These are phyloP conservation scores for Melanotus villosus DNA, from an alignment of 2,888 invertebrate species.

Conservation along the genomic window DNA sequence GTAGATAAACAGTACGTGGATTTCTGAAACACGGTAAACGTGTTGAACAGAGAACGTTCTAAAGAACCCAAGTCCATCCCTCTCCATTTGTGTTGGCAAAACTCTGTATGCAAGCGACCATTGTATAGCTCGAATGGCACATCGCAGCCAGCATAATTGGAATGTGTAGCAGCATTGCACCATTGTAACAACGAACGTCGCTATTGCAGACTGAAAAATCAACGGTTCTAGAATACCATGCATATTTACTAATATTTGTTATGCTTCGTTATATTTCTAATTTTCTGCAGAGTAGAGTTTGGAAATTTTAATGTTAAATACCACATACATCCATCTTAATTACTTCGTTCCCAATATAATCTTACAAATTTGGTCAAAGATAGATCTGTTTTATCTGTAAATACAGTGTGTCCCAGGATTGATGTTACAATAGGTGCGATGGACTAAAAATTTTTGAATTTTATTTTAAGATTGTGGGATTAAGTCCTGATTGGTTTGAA, in stretches of 20 bases:
- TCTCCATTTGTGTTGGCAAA: slow-evolving; percentile 49
- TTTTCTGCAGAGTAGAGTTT: slow-evolving; percentile 5
- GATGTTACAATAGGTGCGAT: no score
- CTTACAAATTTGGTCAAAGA: no score
- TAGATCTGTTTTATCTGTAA: no score
- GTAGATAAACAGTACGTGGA: not conserved
- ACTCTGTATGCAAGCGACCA: slow-evolving; percentile 62
- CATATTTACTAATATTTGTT: slow-evolving; percentile 33
- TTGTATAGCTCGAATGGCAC: slow-evolving; percentile 60
- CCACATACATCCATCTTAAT: not conserved
- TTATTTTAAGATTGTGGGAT: no score
- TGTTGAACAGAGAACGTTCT: slow-evolving; percentile 17
- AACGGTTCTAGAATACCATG: slow-evolving; percentile 36
- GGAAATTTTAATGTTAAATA: not conserved
- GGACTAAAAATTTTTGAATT: no score
- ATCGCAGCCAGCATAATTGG: slow-evolving; percentile 63
- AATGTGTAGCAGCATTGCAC: slow-evolving; percentile 60
- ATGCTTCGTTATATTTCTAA: slow-evolving; percentile 7
- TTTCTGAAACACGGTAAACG: slow-evolving; percentile 12
- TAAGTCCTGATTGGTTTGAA: no score
- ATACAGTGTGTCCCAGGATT: no score
- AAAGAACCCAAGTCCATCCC: not conserved
- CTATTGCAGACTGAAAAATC: slow-evolving; percentile 27
- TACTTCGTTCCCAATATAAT: no score
- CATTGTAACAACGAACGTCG: slow-evolving; percentile 57